Percentiles rank a stretch among this genome's conserved stretches.
Conservation (phyloP, 2,797 vertebrate species). For the Pangasius macronema region DNA sequence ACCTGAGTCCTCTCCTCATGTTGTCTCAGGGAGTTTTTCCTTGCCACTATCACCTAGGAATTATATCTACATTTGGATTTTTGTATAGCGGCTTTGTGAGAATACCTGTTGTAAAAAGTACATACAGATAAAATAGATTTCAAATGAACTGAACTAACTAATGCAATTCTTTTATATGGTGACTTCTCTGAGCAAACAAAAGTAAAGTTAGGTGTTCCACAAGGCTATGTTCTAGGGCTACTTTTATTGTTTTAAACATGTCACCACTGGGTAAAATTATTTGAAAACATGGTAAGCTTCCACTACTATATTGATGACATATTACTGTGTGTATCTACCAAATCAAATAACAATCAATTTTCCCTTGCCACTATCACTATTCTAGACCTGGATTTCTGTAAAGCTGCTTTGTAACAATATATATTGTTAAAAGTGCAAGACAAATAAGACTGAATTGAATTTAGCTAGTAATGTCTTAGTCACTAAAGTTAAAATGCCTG, state of each 20-base stretch:
- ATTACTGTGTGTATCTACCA: neutral
- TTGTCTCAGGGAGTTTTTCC: neutral
- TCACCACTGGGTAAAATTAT: too few species aligned
- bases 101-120: neutral
- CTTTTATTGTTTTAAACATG: neutral
- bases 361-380: neutral
- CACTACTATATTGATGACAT: too few species aligned
- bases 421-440: neutral
- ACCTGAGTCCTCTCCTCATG: neutral
- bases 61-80: neutral
- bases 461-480: neutral
- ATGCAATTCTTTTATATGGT: neutral
- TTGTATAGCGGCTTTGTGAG: neutral
- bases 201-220: neutral
- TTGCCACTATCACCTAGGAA: neutral
- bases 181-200: neutral
- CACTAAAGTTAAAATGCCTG: neutral
- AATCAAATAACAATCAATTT: neutral
- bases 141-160: neutral
- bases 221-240: neutral
- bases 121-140: neutral
- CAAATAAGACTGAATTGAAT: neutral
- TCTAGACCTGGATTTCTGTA: neutral
- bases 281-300: too few species aligned
- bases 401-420: neutral